Evolutionary conservation across 2,797 vertebrate genomes (phyloP).

Genomic region (Spinus olivaceus): DNA sequence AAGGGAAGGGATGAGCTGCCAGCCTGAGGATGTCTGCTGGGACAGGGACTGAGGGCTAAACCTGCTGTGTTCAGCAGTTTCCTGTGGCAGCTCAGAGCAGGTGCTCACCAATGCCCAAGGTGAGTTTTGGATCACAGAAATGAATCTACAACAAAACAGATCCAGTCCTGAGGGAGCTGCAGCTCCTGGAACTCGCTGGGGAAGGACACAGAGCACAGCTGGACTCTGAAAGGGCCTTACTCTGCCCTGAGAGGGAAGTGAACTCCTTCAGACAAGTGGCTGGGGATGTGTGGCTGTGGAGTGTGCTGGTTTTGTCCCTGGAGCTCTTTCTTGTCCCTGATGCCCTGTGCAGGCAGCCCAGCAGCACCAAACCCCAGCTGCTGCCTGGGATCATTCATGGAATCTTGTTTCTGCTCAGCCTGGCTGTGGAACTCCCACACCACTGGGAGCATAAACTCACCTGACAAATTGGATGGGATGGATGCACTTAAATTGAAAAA

Average conservation of each 20-base stretch:
- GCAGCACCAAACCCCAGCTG: background rate
- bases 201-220: background rate
- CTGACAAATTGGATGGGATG: background rate
- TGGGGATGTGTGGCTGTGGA: background rate
- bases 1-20: background rate
- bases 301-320: background rate
- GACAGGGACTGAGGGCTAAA: background rate
- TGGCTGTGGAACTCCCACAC: background rate
- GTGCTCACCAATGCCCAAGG: background rate
- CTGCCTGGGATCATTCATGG: background rate
- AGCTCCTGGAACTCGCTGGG: background rate
- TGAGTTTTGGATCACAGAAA: background rate
- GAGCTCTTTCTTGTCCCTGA: background rate
- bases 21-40: background rate
- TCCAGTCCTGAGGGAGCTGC: background rate
- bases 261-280: background rate
- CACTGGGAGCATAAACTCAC: background rate
- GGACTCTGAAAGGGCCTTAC: background rate
- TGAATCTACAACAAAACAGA: fast-evolving
- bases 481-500: slow-evolving; percentile 9
- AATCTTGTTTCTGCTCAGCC: background rate
- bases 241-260: background rate
- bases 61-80: fast-evolving
- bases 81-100: background rate
- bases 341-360: background rate